Percentiles rank a stretch among this genome's conserved stretches.
These are phyloP conservation scores for Castor canadensis DNA, from an alignment of 2,113 vertebrate species.

Conservation along the genomic window DNA sequence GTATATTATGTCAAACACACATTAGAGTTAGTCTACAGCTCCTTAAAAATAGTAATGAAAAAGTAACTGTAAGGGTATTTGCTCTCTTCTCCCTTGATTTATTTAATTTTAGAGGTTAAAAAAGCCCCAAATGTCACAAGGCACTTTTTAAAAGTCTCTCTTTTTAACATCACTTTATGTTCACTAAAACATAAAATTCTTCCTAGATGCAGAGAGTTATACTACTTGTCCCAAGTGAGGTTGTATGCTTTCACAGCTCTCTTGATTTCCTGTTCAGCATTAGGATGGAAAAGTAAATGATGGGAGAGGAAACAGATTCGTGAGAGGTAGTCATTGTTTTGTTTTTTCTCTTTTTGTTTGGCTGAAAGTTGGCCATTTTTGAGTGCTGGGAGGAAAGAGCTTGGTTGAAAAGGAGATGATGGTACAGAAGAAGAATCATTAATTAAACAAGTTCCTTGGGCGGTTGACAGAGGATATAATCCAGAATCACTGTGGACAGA, in stretches of 20 bases:
- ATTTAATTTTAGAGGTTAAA: conserved; percentile 5
- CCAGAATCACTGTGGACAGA: background rate
- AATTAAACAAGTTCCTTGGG: background rate
- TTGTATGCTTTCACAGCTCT: background rate
- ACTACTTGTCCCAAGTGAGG: background rate
- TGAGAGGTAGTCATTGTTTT: background rate
- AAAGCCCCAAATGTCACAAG: background rate
- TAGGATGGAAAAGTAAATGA: background rate
- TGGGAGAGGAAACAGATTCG: background rate
- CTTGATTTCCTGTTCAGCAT: background rate
- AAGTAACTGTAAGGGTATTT: background rate
- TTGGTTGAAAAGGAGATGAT: background rate
- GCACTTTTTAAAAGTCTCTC: background rate
- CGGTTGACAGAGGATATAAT: background rate
- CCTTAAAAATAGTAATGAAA: background rate
- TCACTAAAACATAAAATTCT: conserved; percentile 15
- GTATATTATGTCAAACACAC: background rate
- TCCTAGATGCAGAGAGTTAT: background rate
- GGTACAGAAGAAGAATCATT: background rate
- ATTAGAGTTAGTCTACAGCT: background rate
- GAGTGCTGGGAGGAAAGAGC: background rate
- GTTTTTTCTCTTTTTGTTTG: background rate
- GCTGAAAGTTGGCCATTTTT: background rate
- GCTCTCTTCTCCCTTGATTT: background rate
- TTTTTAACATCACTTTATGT: background rate